A percentile compares a stretch with the other conserved stretches of the same genome.
Conservation (phyloP, 2,888 invertebrate genomes). For the Cataglyphis albicans region DNA sequence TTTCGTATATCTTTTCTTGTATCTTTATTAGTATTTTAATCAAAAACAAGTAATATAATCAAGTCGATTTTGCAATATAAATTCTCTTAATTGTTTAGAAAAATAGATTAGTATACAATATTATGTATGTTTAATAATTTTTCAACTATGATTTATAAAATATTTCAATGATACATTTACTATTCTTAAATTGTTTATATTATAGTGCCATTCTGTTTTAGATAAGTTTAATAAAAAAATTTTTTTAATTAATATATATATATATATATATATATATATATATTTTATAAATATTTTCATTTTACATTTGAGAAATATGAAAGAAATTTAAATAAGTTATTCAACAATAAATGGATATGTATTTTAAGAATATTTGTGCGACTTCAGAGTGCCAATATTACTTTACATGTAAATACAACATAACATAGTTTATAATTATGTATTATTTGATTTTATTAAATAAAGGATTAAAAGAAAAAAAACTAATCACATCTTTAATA, state of each 20-base stretch:
- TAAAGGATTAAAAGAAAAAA: slow-evolving; percentile 19
- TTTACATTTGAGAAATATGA: neutral
- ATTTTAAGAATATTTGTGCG: slow-evolving; percentile 5
- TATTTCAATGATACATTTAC: neutral
- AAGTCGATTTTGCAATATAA: neutral
- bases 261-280: neutral
- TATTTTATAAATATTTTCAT: neutral
- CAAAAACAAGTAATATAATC: neutral
- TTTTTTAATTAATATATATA: neutral
- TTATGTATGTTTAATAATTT: neutral
- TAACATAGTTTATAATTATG: neutral
- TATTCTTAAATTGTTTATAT: neutral
- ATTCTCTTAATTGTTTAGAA: slow-evolving; percentile 2
- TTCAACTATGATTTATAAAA: neutral
- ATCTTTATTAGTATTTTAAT: slow-evolving; percentile 14
- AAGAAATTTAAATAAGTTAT: neutral
- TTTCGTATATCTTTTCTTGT: neutral
- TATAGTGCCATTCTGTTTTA: neutral
- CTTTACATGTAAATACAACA: slow-evolving; percentile 25
- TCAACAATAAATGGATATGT: neutral
- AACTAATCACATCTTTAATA: slow-evolving; percentile 2
- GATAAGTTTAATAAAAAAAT: neutral
- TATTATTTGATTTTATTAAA: slow-evolving; percentile 29
- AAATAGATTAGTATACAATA: neutral
- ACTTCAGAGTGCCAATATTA: slow-evolving; percentile 31